Evolutionary conservation across 1,140 invertebrate species (phyloP), one percentile per base, ranked within the genome.

Genomic region (Panagrolaimus sp.): DNA sequence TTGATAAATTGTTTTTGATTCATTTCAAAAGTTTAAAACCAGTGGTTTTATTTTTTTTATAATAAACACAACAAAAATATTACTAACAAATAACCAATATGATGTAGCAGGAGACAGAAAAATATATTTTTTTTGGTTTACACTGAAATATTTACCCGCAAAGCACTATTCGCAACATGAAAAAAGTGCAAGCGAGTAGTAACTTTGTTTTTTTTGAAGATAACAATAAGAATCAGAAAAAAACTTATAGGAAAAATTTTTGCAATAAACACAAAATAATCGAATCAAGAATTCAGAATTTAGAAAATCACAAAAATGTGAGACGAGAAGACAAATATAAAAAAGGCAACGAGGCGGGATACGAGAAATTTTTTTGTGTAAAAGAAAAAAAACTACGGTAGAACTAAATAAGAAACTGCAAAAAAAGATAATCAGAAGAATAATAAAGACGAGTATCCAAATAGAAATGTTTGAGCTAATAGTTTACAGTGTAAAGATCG

Each of bases 91-190:
- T 38, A 23, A 27, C 46, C 46, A 48, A n/a, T 48, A 5, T 14
- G 20, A 20, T 48, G 20, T 25, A 51, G 48, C 48, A 51, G 23
- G 7, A 20, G 48, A 25, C 2, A 23, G 11, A 23, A 63, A 63
- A 63, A n/a, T 63, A 63, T n/a, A 14, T 2, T 63, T 63, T 63
- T 63, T 63, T 63, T 31, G 14, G 61, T 63, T 63, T 63, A 38
- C 31, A 38, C 31, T 38, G 31, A 38, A 38, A 38, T 4, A 38
- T 4, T 38, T 38, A 38, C 31, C 31, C 31, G 31, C n/a, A 38
- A 38, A 38, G 31, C 31, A 38, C 31, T 38, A 38, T 38, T 38
- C 31, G 31, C 31, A 38, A 38, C 2, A 38, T 38, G 11, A 57
- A 57, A 57, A 57, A 57, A n/a, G 20, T 57, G 11, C 9, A 27